A percentile compares a stretch with the other conserved stretches of the same genome.
phyloP scores from a whole-genome alignment of 2,113 vertebrate species.

The Conger conger region DNA sequence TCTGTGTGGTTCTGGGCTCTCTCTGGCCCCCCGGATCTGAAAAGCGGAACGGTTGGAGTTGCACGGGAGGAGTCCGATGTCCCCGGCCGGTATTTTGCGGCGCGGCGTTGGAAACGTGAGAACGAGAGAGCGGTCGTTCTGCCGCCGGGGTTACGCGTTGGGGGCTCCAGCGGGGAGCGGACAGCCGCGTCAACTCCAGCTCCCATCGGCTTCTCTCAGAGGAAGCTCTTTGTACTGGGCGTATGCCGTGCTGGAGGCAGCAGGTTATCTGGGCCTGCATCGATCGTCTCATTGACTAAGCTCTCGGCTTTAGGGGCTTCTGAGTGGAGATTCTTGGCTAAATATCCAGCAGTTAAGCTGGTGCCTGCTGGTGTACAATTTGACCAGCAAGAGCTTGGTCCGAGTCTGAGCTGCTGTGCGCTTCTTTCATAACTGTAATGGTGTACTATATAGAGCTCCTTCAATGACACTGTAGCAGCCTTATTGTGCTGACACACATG shows the following conservation, averaged over 20 bases:
- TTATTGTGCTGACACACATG: background rate
- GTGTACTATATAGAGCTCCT: background rate
- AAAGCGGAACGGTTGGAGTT: background rate
- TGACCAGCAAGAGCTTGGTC: background rate
- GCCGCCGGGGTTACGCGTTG: background rate
- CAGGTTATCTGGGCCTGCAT: background rate
- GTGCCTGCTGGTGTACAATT: background rate
- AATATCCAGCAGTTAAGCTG: background rate
- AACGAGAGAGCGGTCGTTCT: background rate
- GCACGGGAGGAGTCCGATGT: background rate
- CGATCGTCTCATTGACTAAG: background rate
- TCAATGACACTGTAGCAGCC: background rate
- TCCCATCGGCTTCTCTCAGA: background rate
- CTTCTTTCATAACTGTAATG: background rate
- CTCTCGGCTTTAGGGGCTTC: background rate
- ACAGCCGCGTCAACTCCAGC: background rate
- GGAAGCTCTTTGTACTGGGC: background rate
- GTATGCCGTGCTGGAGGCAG: background rate
- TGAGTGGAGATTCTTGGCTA: background rate
- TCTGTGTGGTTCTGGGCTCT: too few relatives aligned
- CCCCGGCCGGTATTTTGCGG: background rate
- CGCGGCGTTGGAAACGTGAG: background rate
- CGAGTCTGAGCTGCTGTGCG: background rate
- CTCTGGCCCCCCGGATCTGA: background rate
- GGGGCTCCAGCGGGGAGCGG: background rate